Percentiles rank a stretch among this genome's conserved stretches.
These are phyloP conservation scores for Drosophila micromelanica DNA, from an alignment of 1,140 invertebrate genomes.

Conservation along the genomic window DNA sequence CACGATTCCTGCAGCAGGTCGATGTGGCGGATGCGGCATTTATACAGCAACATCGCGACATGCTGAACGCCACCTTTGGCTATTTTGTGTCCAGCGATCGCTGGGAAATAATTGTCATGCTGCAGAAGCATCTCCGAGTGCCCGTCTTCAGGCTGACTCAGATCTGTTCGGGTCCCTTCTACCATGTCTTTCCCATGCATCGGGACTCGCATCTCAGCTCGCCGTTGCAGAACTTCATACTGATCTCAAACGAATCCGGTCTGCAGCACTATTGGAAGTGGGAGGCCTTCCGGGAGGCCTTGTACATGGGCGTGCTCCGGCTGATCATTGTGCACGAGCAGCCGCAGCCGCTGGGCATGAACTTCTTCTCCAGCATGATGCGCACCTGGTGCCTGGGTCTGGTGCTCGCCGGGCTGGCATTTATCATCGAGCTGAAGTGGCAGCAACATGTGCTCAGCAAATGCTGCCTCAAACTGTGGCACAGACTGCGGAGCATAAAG, in stretches of 20 bases:
- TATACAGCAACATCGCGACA: slow-evolving; percentile 49
- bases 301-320: slow-evolving; percentile 41
- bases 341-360: slow-evolving; percentile 49
- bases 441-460: slow-evolving; percentile 17
- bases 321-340: slow-evolving; percentile 50
- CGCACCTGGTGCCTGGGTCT: slow-evolving; percentile 66
- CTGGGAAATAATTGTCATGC: slow-evolving; percentile 64
- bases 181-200: slow-evolving; percentile 73
- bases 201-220: slow-evolving; percentile 64
- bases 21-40: slow-evolving; percentile 36
- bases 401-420: slow-evolving; percentile 50
- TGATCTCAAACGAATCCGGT: slow-evolving; percentile 67
- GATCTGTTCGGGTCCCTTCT: slow-evolving; percentile 74
- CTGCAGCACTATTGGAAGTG: slow-evolving; percentile 56
- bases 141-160: slow-evolving; percentile 63
- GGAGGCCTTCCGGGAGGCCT: slow-evolving; percentile 65
- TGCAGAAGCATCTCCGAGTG: slow-evolving; percentile 56
- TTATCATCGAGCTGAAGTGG: slow-evolving; percentile 67
- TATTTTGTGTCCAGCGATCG: slow-evolving; percentile 72
- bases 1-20: slow-evolving; percentile 53
- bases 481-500: slow-evolving; percentile 1
- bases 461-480: background rate
- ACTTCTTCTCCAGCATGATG: slow-evolving; percentile 59
- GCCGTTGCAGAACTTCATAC: slow-evolving; percentile 60
- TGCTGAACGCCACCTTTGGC: slow-evolving; percentile 58